Evolutionary conservation across 2,113 vertebrate genomes (phyloP).

Genomic region (Passer domesticus): DNA sequence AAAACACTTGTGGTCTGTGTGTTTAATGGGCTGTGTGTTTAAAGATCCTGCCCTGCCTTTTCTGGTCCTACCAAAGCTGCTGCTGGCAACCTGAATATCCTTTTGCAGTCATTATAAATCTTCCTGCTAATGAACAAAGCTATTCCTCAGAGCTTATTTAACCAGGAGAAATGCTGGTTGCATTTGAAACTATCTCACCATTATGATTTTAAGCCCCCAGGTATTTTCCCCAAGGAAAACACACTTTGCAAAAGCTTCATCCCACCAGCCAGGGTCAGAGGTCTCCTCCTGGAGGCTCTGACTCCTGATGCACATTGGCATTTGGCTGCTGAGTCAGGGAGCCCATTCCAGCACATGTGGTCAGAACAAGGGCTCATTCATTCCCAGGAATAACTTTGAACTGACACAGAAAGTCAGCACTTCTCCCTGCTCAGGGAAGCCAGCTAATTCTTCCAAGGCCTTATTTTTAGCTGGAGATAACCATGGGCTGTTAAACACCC

Average conservation of each 20-base stretch:
- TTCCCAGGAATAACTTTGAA: not conserved
- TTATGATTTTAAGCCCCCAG: not conserved
- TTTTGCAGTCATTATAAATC: not conserved
- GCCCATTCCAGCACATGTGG: not conserved
- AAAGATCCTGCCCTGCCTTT: not conserved
- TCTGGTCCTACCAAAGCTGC: not conserved
- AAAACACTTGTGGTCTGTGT: not conserved
- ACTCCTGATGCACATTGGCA: not conserved
- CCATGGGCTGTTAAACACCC: slow-evolving; percentile 6
- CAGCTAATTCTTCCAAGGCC: not conserved
- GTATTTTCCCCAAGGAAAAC: not conserved
- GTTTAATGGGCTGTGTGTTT: not conserved
- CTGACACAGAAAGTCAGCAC: not conserved
- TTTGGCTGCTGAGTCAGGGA: not conserved
- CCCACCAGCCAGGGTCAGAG: not conserved
- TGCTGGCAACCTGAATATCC: not conserved
- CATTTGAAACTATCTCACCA: not conserved
- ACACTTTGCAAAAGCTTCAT: not conserved
- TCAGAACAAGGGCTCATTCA: not conserved
- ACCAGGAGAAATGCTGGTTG: not conserved
- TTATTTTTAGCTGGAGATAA: slow-evolving; percentile 18
- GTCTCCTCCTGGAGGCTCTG: not conserved
- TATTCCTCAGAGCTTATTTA: not conserved
- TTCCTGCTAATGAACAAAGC: not conserved
- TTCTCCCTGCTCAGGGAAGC: not conserved